Evolutionary conservation across 2,113 vertebrate species (phyloP).

Genomic region (Engraulis encrasicolus): DNA sequence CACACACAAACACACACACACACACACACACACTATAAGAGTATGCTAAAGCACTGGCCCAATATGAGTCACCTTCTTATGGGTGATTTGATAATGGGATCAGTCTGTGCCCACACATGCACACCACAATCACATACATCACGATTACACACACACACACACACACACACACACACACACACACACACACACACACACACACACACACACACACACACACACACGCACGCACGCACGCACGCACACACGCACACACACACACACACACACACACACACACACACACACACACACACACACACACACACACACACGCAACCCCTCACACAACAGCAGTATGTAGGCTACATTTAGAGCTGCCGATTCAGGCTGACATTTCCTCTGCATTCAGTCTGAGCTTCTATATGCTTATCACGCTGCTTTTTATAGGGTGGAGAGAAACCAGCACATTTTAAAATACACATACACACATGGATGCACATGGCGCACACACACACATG

Average conservation of each 20-base stretch:
- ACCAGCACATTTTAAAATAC: not conserved
- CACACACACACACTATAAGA: slow-evolving; percentile 34
- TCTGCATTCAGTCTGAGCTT: not conserved
- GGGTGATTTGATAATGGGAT: slow-evolving; percentile 64
- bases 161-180: slow-evolving; percentile 1
- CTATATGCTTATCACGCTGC: not conserved
- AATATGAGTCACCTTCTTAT: slow-evolving; percentile 59
- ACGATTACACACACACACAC: slow-evolving; percentile 21
- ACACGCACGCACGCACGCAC: slow-evolving; percentile 18
- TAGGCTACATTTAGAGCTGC: not conserved
- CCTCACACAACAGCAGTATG: not conserved
- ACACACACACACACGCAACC: not conserved
- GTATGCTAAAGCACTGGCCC: slow-evolving; percentile 49
- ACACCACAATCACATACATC: slow-evolving; percentile 46
- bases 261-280: slow-evolving; percentile 46
- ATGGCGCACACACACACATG: slow-evolving; percentile 38
- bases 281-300: slow-evolving; percentile 22
- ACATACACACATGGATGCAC: not conserved
- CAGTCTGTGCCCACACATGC: slow-evolving; percentile 49
- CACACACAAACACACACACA: slow-evolving; percentile 54
- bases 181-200: slow-evolving; percentile 20
- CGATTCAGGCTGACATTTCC: not conserved
- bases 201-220: too few relatives aligned
- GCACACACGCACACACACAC: slow-evolving; percentile 29
- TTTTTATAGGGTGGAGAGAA: not conserved